These are phyloP conservation scores for Dryadula phaetusa DNA, from an alignment of 2,888 invertebrate species.

Conservation along the genomic window DNA sequence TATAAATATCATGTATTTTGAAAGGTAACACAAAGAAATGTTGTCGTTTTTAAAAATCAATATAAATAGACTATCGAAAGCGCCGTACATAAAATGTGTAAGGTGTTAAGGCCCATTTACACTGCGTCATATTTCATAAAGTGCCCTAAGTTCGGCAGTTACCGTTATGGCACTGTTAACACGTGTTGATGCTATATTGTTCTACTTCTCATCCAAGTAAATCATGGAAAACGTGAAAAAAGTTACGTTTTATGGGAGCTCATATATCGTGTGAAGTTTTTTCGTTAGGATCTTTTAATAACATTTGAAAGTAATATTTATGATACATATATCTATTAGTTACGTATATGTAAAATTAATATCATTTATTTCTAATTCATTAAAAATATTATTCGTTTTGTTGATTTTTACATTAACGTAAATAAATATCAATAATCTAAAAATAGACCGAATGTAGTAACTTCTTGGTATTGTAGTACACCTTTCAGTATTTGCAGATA, in stretches of 20 bases:
- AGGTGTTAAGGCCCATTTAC: constrained; percentile 68
- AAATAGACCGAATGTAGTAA: no score
- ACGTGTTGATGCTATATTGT: constrained; percentile 79
- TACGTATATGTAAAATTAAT: neutral
- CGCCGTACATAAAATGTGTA: constrained; percentile 32
- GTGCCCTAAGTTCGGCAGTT: constrained; percentile 82
- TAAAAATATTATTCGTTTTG: no score
- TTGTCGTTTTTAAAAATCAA: constrained; percentile 22
- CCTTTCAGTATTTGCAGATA: no score
- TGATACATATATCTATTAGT: neutral
- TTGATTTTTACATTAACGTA: no score
- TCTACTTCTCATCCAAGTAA: constrained; percentile 66
- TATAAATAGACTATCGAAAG: constrained; percentile 17
- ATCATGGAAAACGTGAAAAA: constrained; percentile 62
- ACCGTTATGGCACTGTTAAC: constrained; percentile 81
- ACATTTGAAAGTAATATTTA: constrained; percentile 10
- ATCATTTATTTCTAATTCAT: no score
- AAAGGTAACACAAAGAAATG: neutral
- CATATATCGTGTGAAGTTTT: constrained; percentile 44
- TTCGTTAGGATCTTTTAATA: constrained; percentile 12
- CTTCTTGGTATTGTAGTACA: no score
- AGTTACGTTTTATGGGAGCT: constrained; percentile 47
- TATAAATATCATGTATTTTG: neutral
- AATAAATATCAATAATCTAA: no score
- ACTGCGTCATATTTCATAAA: constrained; percentile 81